A percentile compares a stretch with the other conserved stretches of the same genome.
Evolutionary conservation across 2,888 invertebrate genomes (phyloP).

Genomic region (Drosophila kambysellisi): DNA sequence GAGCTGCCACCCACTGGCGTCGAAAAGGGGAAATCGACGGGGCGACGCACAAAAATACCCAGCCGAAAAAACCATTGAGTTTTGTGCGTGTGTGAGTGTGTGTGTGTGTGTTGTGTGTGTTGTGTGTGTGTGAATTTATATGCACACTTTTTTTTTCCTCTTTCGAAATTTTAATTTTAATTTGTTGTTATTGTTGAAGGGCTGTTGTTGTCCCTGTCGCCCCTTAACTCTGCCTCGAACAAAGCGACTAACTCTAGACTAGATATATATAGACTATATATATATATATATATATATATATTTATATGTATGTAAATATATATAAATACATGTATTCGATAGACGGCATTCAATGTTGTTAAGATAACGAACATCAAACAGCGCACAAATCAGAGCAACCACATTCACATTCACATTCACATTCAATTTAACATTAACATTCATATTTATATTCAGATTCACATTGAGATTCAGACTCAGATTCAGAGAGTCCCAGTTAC

Average conservation of each 20-base stretch:
- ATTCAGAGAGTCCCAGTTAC: conserved; percentile 9
- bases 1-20: conserved; percentile 56
- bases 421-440: conserved; percentile 12
- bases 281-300: background rate
- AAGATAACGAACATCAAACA: conserved; percentile 26
- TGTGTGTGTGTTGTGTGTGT: conserved; percentile 17
- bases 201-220: conserved; percentile 5
- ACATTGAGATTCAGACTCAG: conserved; percentile 7
- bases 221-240: background rate
- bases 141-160: conserved; percentile 26
- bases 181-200: conserved; percentile 50
- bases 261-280: background rate
- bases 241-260: background rate
- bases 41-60: conserved; percentile 70
- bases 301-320: background rate
- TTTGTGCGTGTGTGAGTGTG: conserved; percentile 12
- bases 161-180: conserved; percentile 59
- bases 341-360: conserved; percentile 8
- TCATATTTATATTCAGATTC: conserved; percentile 17
- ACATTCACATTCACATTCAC: conserved; percentile 19
- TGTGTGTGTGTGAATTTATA: conserved; percentile 32
- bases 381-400: conserved; percentile 36
- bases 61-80: conserved; percentile 33
- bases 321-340: background rate
- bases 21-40: conserved; percentile 72